Evolutionary conservation across 2,888 invertebrate genomes (phyloP).

Genomic region (Spatulosminthurus flaviceps): DNA sequence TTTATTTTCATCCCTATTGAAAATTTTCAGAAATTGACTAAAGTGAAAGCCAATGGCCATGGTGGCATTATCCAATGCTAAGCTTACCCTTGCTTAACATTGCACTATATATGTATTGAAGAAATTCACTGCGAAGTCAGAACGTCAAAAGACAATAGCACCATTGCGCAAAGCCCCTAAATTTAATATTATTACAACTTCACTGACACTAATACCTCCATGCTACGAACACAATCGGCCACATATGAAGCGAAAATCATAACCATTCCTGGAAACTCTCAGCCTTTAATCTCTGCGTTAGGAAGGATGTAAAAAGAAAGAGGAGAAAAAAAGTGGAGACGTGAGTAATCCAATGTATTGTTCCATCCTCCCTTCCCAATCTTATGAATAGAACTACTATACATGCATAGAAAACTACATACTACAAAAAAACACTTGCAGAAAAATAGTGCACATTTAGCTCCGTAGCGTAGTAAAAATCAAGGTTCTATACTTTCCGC

Average conservation of each 20-base stretch:
- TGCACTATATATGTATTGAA: too few relatives aligned
- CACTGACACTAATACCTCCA: conserved; percentile 29
- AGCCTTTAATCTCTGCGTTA: background rate
- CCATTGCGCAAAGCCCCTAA: conserved; percentile 14
- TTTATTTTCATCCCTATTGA: too few relatives aligned
- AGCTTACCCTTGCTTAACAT: too few relatives aligned
- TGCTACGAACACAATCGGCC: conserved; percentile 12
- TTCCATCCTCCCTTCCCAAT: background rate
- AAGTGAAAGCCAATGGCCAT: too few relatives aligned
- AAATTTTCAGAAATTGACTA: too few relatives aligned
- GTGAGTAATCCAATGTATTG: background rate
- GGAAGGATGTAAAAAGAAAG: background rate
- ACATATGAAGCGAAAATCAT: conserved; percentile 18
- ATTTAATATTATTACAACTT: conserved; percentile 24
- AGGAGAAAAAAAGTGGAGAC: background rate
- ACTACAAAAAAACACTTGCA: too few relatives aligned
- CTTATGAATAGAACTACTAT: background rate
- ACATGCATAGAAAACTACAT: too few relatives aligned
- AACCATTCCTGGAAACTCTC: conserved; percentile 11
- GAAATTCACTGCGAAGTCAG: background rate
- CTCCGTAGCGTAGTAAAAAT: too few relatives aligned
- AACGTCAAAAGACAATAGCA: background rate
- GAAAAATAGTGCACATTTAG: too few relatives aligned
- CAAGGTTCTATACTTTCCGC: too few relatives aligned
- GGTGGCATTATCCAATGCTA: too few relatives aligned